Conservation (phyloP, 2,888 invertebrate genomes). For the Byasa hedistus region DNA sequence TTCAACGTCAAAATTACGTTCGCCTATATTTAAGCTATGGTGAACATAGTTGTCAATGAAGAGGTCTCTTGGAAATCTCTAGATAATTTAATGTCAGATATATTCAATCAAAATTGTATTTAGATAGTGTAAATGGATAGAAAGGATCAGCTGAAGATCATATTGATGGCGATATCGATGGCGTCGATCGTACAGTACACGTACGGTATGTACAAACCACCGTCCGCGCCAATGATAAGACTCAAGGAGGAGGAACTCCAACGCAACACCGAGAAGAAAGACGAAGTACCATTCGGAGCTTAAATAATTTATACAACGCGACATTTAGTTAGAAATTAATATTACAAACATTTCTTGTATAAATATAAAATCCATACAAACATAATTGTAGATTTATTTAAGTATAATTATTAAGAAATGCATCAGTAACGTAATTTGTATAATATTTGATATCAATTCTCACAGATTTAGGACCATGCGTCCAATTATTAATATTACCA, state of each 20-base stretch:
- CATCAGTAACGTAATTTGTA: too few relatives aligned
- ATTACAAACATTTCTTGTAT: not conserved
- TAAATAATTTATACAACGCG: not conserved
- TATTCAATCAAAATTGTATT: slow-evolving; percentile 29
- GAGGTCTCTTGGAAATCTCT: slow-evolving; percentile 1
- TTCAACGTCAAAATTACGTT: not conserved
- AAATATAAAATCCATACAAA: not conserved
- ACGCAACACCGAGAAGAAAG: slow-evolving; percentile 39
- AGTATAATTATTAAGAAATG: too few relatives aligned
- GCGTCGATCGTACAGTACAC: slow-evolving; percentile 57
- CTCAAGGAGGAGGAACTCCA: slow-evolving; percentile 6
- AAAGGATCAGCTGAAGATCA: slow-evolving; percentile 54
- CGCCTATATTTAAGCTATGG: not conserved
- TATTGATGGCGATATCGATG: slow-evolving; percentile 56
- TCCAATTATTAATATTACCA: too few relatives aligned
- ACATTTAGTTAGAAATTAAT: not conserved
- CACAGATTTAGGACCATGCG: too few relatives aligned
- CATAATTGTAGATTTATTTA: not conserved
- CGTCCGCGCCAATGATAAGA: slow-evolving; percentile 36
- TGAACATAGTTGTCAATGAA: slow-evolving; percentile 2
- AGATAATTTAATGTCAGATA: not conserved
- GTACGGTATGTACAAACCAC: slow-evolving; percentile 47
- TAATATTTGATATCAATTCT: too few relatives aligned
- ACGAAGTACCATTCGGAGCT: slow-evolving; percentile 33
- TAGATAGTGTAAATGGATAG: slow-evolving; percentile 52